Evolutionary conservation across 1,140 invertebrate genomes (phyloP), one percentile per base, ranked within the genome.

Genomic region (Heliconius congener): DNA sequence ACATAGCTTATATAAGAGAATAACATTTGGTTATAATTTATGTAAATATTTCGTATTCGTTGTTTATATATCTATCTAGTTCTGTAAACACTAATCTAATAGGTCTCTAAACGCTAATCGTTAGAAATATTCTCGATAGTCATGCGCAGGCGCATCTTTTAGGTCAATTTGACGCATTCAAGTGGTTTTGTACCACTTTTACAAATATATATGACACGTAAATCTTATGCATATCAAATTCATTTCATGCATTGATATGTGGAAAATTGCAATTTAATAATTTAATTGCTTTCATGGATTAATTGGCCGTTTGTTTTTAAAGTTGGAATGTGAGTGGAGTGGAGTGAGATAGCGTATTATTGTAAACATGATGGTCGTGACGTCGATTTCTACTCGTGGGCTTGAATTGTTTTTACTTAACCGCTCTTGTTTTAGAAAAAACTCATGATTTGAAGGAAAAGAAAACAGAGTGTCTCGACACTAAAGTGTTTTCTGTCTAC

Each of bases 141-240:
- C 60, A 6, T 66, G 60, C 60, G 60, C 60, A 66, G 1, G 30
- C 46, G 74, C 50, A 66, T 66, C 60, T 66, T 66, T 30, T 66
- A 27, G 60, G 60, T 66, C 60, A 66, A 66, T 66, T 23, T 16
- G 11, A 27, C 8, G 60, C 55, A n/a, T 66, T 66, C n/a, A 23
- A 9, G 9, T 30, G 23, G 23, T 66, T 66, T 66, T 66, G 60
- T 66, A 66, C 27, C 60, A 66, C 60, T 66, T 66, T 66, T 66
- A 66, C 60, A 66, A 23, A 66, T 30, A 27, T 37, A 71, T 72
- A 42, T 74, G 23, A 27, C 73, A 19, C 50, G 73, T 74, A 52
- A 6, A 74, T 55, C 50, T 37, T 42, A 72, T 72, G 71, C 71
- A n/a, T 72, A 37, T 72, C 71, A 72, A 72, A 72, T 72, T 52